Base-by-base conservation (phyloP, 2,797 vertebrate genomes). In the Enteromius treurensis region DNA sequence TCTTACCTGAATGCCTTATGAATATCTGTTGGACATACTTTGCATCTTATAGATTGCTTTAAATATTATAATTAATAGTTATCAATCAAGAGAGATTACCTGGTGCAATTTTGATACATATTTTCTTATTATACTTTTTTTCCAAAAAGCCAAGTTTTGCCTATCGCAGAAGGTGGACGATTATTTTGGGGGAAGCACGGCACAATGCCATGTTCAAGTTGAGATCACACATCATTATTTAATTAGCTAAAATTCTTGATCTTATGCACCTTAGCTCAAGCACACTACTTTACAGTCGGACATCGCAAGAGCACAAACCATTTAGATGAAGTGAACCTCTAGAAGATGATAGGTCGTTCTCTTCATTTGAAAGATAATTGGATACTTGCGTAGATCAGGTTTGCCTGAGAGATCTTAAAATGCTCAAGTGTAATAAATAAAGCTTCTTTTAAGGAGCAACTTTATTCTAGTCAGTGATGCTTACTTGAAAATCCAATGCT, bases 271-370 rank as follows among this genome's bases (percentile, higher is more conserved):
- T 67, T 73, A 82, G n/a, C 34, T 76, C 23, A 58, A 77, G 74
- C 73, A 91, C 82, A 88, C 81, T 90, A 90, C 87, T 89, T 90
- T 89, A 90, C 89, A 88, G 90, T 88, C 92, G 91, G 91, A 90
- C 90, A 89, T 87, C 87, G 86, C 92, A 94, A 94, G 93, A 93
- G 92, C 93, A 90, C 83, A 85, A 89, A 82, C 85, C 87, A 89
- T 92, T 93, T 91, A 90, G 88, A 80, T 89, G 84, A 92, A 37
- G 58, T 83, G 86, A 90, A 91, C 93, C 92, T 93, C 91, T 91
- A 92, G 90, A 91, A 88, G 86, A 89, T 90, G 90, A 74, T 49
- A 51, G 87, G 89, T 85, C 86, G 89, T 93, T 93, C 89, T 91
- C 86, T 80, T 80, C 88, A 87, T 89, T 86, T 76, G 88, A 91